Percentiles rank a stretch among this genome's conserved stretches.
These are phyloP conservation scores for Tautogolabrus adspersus DNA, from an alignment of 2,113 vertebrate species.

Conservation along the genomic window DNA sequence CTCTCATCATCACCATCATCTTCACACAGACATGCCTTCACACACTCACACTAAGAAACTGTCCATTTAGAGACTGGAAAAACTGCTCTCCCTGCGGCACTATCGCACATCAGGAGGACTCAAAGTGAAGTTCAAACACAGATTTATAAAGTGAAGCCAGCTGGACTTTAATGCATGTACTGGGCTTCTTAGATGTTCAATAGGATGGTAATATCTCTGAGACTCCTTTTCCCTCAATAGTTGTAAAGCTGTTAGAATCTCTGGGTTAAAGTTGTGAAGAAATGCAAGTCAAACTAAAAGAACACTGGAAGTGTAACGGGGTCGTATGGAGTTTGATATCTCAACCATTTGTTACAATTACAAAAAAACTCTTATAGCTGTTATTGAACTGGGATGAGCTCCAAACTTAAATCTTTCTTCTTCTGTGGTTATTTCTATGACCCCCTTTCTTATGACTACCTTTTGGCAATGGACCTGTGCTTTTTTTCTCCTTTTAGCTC, in stretches of 20 bases:
- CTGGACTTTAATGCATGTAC: slow-evolving; percentile 36
- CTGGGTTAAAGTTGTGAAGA: slow-evolving; percentile 13
- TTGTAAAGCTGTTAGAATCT: slow-evolving; percentile 27
- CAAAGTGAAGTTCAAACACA: slow-evolving; percentile 44
- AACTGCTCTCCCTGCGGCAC: slow-evolving; percentile 45
- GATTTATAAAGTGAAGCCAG: slow-evolving; percentile 41
- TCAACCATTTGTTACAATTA: too few species aligned
- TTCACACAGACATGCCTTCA: slow-evolving; percentile 11
- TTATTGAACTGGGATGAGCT: too few species aligned
- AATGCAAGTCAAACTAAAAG: slow-evolving; percentile 12
- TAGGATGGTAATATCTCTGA: slow-evolving; percentile 39
- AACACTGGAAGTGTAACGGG: too few species aligned
- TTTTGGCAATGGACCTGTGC: too few species aligned
- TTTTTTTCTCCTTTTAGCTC: too few species aligned
- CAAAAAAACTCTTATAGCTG: too few species aligned
- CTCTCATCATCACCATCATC: slow-evolving; percentile 33
- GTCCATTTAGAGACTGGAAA: slow-evolving; percentile 36
- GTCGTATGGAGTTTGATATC: too few species aligned
- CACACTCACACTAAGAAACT: slow-evolving; percentile 13
- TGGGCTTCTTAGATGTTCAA: slow-evolving; percentile 34
- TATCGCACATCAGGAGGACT: slow-evolving; percentile 41
- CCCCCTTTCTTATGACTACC: too few species aligned
- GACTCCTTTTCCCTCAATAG: slow-evolving; percentile 8
- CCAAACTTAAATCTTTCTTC: too few species aligned
- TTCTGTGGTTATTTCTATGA: too few species aligned